These are phyloP conservation scores for Syncerus caffer DNA, from an alignment of 2,797 vertebrate genomes.

Conservation along the genomic window DNA sequence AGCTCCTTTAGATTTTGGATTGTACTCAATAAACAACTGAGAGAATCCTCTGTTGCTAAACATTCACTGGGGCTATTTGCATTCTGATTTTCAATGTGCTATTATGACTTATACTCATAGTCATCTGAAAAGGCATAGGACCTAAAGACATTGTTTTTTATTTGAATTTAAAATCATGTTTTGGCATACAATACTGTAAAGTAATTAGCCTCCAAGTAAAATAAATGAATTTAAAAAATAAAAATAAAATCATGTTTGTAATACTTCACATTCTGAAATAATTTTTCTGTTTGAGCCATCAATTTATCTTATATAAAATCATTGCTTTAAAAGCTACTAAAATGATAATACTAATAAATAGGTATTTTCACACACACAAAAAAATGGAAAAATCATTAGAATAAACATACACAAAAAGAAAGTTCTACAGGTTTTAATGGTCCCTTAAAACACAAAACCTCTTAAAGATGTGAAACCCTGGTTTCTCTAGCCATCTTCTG, in stretches of 20 bases:
- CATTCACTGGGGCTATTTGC: constrained; percentile 54
- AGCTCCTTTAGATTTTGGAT: constrained; percentile 61
- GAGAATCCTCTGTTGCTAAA: constrained; percentile 59
- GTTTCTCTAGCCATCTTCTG: not conserved
- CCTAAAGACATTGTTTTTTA: not conserved
- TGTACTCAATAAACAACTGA: constrained; percentile 67
- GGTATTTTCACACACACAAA: not conserved
- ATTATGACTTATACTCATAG: not conserved
- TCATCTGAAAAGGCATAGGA: not conserved
- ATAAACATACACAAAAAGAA: not conserved
- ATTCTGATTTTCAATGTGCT: constrained; percentile 52
- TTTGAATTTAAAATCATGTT: constrained; percentile 18
- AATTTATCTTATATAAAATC: not conserved
- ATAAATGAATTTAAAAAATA: not conserved
- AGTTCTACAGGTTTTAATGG: not conserved
- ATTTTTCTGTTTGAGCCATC: not conserved
- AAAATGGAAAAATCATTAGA: not conserved
- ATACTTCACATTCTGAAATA: constrained; percentile 1
- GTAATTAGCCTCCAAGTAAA: not conserved
- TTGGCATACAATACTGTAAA: not conserved
- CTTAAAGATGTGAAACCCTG: not conserved
- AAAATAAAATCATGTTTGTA: not conserved
- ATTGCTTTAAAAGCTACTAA: not conserved
- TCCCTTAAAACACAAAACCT: not conserved
- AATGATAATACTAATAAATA: not conserved